Base-by-base conservation (phyloP, 2,888 invertebrate species). In the Choreutis nemorana region DNA sequence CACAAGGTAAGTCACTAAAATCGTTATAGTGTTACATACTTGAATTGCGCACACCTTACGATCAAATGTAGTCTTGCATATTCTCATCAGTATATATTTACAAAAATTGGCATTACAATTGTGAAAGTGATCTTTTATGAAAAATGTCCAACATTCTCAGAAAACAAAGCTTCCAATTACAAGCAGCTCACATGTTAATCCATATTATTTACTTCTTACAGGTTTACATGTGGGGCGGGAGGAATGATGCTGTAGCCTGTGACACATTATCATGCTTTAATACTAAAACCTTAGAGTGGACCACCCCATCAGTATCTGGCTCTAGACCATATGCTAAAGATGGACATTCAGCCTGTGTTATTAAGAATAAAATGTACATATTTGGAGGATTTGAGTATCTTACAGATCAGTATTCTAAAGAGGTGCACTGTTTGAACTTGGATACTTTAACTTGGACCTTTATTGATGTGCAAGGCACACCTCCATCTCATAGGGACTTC, bases 321-420 rank as follows among this genome's bases (percentile, higher is more conserved):
- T 71, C 71, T 26, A 70, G 87, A 14, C 96, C 96, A 0, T 86
- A 86, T 32, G 89, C 93, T 0, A 83, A 94, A 45, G 96, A 97
- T 67, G 97, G 96, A 0, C 96, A 97, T 60, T 89, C 94, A 1
- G 94, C 95, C 1, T 92, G 92, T 55, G 73, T 92, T 1, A 87
- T 91, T 42, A 81, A 81, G 31, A 82, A 88, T 47, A 83, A 81
- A 48, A 94, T 95, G 94, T 91, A 88, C 51, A 86, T 96, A 35
- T 94, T 92, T 77, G 95, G 94, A 14, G 96, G 96, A 0, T 96
- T 90, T 68, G 93, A 94, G 55, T 94, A 94, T 56, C 85, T 87
- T 30, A 83, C 87, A 22, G 88, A 90, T 53, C 82, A 86, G 37
- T 94, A 91, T 64, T 89, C 91, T 4, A 86, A 88, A 50, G 89